These are phyloP conservation scores for Nesoenas mayeri DNA, from an alignment of 2,113 vertebrate genomes.

Conservation along the genomic window DNA sequence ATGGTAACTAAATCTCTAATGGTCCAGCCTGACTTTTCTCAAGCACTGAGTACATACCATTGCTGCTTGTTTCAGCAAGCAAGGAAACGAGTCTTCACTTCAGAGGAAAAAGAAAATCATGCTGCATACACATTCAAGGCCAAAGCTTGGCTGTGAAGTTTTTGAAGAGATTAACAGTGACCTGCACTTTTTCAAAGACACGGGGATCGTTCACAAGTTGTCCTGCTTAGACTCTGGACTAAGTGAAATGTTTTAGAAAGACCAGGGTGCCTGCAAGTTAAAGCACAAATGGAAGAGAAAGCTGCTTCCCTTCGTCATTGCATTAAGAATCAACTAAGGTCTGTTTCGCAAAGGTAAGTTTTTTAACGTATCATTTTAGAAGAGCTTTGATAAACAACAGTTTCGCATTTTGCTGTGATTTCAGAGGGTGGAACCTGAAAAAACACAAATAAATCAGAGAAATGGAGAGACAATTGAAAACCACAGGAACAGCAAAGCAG, in stretches of 20 bases:
- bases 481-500: background rate
- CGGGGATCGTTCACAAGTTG: background rate
- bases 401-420: background rate
- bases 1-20: background rate
- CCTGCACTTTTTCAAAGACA: background rate
- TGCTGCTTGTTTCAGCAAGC: background rate
- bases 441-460: background rate
- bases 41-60: rapidly evolving
- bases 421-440: background rate
- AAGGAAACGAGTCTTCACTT: background rate
- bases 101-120: background rate
- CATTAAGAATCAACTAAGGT: background rate
- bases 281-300: background rate
- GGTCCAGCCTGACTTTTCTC: background rate
- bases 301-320: background rate
- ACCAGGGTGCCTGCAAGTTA: background rate
- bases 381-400: background rate
- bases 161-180: background rate
- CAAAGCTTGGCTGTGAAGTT: background rate
- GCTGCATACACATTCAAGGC: background rate
- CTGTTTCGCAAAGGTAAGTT: background rate
- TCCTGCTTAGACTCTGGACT: background rate
- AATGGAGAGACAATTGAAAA: background rate
- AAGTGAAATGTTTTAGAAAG: background rate
- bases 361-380: background rate